A percentile compares a stretch with the other conserved stretches of the same genome.
Conservation (phyloP, 2,797 vertebrate genomes). For the Philypnodon macrostomus region DNA sequence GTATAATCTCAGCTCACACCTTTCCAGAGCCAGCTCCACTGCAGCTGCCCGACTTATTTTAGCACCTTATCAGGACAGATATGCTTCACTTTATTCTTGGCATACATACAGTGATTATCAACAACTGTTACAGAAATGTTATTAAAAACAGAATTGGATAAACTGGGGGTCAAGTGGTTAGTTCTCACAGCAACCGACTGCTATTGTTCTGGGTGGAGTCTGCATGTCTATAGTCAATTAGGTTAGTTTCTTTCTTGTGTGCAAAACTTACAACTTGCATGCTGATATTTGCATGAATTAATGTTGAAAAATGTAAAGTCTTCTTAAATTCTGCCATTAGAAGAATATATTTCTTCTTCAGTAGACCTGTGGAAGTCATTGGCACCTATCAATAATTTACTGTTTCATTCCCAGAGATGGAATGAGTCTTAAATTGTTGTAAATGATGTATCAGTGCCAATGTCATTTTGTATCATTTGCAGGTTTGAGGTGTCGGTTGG, state of each 20-base stretch:
- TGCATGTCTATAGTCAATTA: no score
- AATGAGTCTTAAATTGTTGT: neutral
- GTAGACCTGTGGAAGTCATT: constrained; percentile 21
- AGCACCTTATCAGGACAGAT: constrained; percentile 13
- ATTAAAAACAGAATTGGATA: no score
- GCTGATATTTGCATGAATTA: no score
- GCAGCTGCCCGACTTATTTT: constrained; percentile 16
- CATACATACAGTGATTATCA: constrained; percentile 1
- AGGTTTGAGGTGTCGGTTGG: neutral
- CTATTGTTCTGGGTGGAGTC: no score
- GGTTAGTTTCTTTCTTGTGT: no score
- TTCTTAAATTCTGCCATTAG: constrained; percentile 28
- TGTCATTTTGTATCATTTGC: no score
- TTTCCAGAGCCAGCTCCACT: constrained; percentile 5
- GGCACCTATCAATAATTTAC: constrained; percentile 40
- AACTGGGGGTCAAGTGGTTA: no score
- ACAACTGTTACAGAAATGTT: neutral
- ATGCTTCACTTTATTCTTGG: constrained; percentile 4
- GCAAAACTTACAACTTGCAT: no score
- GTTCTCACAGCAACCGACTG: no score
- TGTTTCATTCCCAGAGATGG: constrained; percentile 9
- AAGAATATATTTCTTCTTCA: constrained; percentile 35
- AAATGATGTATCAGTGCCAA: constrained; percentile 3
- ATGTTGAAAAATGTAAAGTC: constrained; percentile 16
- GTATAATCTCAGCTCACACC: constrained; percentile 24